Evolutionary conservation across 2,797 vertebrate genomes (phyloP).

Genomic region (Agapornis canus): DNA sequence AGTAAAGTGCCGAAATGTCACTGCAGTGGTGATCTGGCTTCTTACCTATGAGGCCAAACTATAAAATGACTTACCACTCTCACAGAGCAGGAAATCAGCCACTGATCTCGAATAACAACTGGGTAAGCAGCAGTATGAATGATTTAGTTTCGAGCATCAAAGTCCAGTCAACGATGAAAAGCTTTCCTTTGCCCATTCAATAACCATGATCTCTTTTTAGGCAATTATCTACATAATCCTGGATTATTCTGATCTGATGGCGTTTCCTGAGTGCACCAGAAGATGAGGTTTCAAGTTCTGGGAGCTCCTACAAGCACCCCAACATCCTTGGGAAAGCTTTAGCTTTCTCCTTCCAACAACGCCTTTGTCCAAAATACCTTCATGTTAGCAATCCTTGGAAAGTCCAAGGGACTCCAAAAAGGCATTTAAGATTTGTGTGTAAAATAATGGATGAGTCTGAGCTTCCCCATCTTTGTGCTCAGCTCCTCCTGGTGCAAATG

Average conservation of each 20-base stretch:
- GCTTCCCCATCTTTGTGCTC: neutral
- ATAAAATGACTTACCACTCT: neutral
- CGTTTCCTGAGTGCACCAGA: neutral
- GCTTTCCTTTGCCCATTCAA: neutral
- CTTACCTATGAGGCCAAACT: neutral
- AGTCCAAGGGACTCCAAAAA: neutral
- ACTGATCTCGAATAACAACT: neutral
- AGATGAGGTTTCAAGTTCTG: neutral
- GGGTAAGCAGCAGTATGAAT: neutral
- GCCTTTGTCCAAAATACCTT: neutral
- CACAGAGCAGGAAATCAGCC: neutral
- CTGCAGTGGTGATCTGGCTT: neutral
- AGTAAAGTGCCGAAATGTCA: neutral
- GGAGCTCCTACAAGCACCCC: neutral
- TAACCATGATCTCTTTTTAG: neutral
- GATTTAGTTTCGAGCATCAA: neutral
- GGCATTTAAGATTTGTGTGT: rapidly evolving
- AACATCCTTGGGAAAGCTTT: neutral
- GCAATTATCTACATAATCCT: neutral
- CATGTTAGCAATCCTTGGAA: neutral
- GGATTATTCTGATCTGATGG: neutral
- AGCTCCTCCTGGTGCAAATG: neutral
- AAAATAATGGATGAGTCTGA: rapidly evolving
- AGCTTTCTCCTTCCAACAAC: neutral
- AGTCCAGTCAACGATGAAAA: neutral